phyloP scores from a whole-genome alignment of 1,140 invertebrate species.

The Drosophila navojoa region DNA sequence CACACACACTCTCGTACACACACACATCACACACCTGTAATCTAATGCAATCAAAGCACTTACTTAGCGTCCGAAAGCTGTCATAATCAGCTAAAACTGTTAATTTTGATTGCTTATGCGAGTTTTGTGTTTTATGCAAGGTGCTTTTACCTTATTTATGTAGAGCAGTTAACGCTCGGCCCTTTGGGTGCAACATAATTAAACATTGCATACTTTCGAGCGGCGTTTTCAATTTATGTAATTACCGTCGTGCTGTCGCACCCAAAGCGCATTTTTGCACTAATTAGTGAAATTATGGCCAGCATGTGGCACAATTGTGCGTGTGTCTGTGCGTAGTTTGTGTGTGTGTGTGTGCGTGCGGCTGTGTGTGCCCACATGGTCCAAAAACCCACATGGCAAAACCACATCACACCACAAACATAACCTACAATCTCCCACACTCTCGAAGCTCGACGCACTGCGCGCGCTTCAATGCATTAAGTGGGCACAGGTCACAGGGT shows the following conservation, averaged over 20 bases:
- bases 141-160: constrained; percentile 2
- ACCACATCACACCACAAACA: not conserved
- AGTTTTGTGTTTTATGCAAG: constrained; percentile 27
- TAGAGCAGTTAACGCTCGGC: not conserved
- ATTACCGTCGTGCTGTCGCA: constrained; percentile 56
- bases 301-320: constrained; percentile 26
- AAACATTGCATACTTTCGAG: constrained; percentile 72
- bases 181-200: constrained; percentile 49
- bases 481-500: constrained; percentile 9
- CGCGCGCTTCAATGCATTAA: constrained; percentile 20
- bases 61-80: constrained; percentile 22
- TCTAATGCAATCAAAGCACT: constrained; percentile 21
- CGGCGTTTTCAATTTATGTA: constrained; percentile 63
- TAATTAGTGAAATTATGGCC: constrained; percentile 68
- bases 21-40: not conserved
- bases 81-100: constrained; percentile 11
- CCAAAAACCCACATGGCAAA: not conserved
- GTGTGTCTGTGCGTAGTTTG: too few relatives aligned
- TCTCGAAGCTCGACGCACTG: not conserved
- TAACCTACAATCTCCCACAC: not conserved
- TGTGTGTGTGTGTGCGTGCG: not conserved
- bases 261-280: constrained; percentile 65
- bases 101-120: constrained; percentile 20
- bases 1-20: constrained; percentile 16
- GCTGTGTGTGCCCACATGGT: not conserved